Evolutionary conservation across 2,797 vertebrate genomes (phyloP).

Genomic region (Eurystomus glaucurus): DNA sequence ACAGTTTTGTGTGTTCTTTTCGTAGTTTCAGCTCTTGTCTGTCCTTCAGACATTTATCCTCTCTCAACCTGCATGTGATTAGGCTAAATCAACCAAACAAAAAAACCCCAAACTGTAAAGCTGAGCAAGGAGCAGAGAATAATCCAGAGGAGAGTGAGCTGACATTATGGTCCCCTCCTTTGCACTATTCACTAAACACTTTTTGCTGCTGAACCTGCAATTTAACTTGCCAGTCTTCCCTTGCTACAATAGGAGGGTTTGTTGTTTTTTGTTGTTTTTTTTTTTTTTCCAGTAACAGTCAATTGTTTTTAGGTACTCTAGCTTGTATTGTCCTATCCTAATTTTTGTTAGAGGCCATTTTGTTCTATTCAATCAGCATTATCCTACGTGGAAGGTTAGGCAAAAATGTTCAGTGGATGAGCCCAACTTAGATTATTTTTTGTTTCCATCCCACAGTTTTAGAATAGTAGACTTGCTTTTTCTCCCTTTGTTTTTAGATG

Average conservation of each 20-base stretch:
- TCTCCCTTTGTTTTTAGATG: neutral
- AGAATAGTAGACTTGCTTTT: neutral
- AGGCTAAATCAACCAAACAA: neutral
- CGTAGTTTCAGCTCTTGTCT: neutral
- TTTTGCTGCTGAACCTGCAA: neutral
- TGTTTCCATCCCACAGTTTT: neutral
- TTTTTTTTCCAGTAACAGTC: neutral
- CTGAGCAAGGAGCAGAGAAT: neutral
- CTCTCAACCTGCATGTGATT: neutral
- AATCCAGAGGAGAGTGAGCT: neutral
- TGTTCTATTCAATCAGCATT: neutral
- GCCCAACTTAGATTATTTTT: neutral
- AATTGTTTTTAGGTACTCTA: neutral
- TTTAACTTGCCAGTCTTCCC: neutral
- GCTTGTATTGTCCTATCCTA: neutral
- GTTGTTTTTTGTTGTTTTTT: accelerated
- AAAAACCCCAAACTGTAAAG: neutral
- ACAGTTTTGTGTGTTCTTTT: neutral
- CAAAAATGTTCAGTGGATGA: neutral
- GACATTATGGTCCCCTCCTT: neutral
- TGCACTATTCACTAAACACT: neutral
- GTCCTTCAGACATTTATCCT: neutral
- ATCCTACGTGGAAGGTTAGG: neutral
- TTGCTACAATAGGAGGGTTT: neutral
- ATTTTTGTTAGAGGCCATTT: neutral